Evolutionary conservation across 2,888 invertebrate species (phyloP).

Genomic region (Rambutsinella grinnellia): DNA sequence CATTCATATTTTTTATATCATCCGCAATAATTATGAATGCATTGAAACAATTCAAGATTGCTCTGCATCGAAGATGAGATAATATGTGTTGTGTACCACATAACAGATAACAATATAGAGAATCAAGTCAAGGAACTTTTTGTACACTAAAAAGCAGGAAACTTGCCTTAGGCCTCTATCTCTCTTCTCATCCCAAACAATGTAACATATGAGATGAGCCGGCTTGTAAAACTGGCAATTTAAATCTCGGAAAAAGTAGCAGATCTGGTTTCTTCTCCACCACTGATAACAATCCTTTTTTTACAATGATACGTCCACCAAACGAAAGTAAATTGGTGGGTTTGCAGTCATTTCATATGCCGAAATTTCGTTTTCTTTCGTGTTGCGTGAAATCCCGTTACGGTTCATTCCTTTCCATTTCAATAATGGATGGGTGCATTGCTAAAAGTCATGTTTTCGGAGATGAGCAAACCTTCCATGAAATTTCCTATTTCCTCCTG

Average conservation of each 20-base stretch:
- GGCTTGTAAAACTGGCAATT: neutral
- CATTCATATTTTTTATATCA: too few relatives aligned
- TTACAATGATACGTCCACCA: neutral
- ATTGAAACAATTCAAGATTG: too few relatives aligned
- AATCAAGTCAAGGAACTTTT: conserved; percentile 61
- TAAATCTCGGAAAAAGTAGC: neutral
- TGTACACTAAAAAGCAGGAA: conserved; percentile 38
- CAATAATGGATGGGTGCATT: neutral
- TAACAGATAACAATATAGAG: too few relatives aligned
- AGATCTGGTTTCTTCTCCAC: neutral
- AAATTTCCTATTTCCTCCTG: too few relatives aligned
- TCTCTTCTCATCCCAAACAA: neutral
- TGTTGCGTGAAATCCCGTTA: conserved; percentile 59
- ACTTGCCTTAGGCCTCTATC: conserved; percentile 26
- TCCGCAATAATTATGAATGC: too few relatives aligned
- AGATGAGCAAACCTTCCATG: too few relatives aligned
- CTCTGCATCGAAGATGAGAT: too few relatives aligned
- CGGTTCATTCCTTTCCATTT: conserved; percentile 45
- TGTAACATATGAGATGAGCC: neutral
- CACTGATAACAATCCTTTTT: neutral
- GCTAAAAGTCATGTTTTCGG: too few relatives aligned
- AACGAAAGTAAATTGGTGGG: too few relatives aligned
- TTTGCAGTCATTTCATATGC: too few relatives aligned
- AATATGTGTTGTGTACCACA: too few relatives aligned
- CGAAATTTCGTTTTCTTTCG: conserved; percentile 28